phyloP scores from a whole-genome alignment of 1,140 invertebrate species.

The Heliothis subflexa region DNA sequence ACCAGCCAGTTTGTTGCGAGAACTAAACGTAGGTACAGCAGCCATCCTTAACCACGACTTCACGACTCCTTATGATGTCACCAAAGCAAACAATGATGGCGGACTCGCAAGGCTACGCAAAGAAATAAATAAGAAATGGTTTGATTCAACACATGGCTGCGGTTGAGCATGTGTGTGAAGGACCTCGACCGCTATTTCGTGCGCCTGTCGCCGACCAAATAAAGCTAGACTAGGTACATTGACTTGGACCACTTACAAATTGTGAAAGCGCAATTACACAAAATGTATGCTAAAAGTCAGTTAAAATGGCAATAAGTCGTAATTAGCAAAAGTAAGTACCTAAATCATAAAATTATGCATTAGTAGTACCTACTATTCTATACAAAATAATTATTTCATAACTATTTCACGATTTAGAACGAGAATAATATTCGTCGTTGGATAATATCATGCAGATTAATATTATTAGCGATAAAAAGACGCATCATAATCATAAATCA shows the following conservation, averaged over 20 bases:
- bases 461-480: neutral
- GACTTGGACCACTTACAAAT: slow-evolving; percentile 27
- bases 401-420: too few relatives aligned
- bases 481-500: slow-evolving; percentile 1
- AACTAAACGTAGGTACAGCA: slow-evolving; percentile 26
- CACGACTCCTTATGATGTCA: slow-evolving; percentile 54
- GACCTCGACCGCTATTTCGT: slow-evolving; percentile 77
- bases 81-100: slow-evolving; percentile 44
- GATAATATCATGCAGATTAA: neutral
- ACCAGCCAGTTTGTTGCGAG: slow-evolving; percentile 10
- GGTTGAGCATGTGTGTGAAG: slow-evolving; percentile 62
- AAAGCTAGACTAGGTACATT: slow-evolving; percentile 43
- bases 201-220: slow-evolving; percentile 55
- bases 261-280: slow-evolving; percentile 16
- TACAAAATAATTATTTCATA: too few relatives aligned
- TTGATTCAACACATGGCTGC: slow-evolving; percentile 25
- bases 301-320: neutral
- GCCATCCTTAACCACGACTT: slow-evolving; percentile 42
- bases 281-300: neutral
- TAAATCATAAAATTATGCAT: too few relatives aligned
- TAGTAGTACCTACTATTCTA: too few relatives aligned
- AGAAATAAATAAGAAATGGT: slow-evolving; percentile 52
- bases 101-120: slow-evolving; percentile 53
- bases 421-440: neutral
- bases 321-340: too few relatives aligned